A percentile compares a stretch with the other conserved stretches of the same genome.
Conservation (phyloP, 2,797 vertebrate species). For the Ptychobarbus kaznakovi region DNA sequence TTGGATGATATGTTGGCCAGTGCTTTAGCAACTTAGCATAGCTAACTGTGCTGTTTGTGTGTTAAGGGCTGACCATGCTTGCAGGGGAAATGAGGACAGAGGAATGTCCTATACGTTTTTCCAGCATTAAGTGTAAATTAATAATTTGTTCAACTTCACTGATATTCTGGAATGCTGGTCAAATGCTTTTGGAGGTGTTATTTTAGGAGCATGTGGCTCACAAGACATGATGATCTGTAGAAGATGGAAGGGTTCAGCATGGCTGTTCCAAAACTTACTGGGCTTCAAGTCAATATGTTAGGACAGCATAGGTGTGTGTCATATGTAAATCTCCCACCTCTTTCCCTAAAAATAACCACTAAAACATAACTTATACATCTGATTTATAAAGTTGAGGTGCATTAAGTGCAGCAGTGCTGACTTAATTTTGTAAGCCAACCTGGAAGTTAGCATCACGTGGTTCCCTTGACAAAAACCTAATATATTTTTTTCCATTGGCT, state of each 20-base stretch:
- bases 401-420: neutral
- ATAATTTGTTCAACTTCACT: neutral
- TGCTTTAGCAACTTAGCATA: conserved; percentile 11
- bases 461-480: neutral
- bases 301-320: neutral
- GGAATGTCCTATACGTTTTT: conserved; percentile 1
- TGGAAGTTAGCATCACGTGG: neutral
- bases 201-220: neutral
- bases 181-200: neutral
- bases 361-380: neutral
- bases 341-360: neutral
- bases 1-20: conserved; percentile 57
- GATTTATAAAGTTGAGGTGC: neutral
- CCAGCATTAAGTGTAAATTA: conserved; percentile 28
- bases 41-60: neutral
- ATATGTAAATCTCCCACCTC: neutral
- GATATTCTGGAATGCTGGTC: neutral
- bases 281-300: neutral
- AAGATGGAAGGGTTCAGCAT: neutral
- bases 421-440: neutral
- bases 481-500: too few relatives aligned
- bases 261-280: neutral
- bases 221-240: neutral
- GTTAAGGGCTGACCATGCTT: neutral
- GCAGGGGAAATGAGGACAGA: conserved; percentile 17